Evolutionary conservation across 2,113 vertebrate species (phyloP), one percentile per base, ranked within the genome.

Genomic region (Lycaon pictus): DNA sequence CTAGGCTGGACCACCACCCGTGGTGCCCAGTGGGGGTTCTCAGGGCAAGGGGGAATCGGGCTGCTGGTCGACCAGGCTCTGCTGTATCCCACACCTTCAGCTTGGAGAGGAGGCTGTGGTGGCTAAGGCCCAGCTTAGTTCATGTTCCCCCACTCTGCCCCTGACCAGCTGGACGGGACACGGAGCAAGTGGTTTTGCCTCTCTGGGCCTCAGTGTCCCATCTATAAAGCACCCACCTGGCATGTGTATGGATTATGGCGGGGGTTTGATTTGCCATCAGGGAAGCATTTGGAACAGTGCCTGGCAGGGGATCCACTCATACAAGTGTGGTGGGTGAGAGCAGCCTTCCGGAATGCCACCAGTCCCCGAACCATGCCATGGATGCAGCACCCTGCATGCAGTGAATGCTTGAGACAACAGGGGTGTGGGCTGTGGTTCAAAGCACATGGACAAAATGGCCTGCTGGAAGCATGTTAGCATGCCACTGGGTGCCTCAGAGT

Each of bases 21-120:
- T 2, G 17, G 35, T 9, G 2, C 48, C 10, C 2, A 11, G 10
- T 22, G 35, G 25, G 29, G 20, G 25, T 84, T 92, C 29, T n/a
- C 0, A 0, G 58, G n/a, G 20, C 23, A 2, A 16, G 8, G 48
- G 16, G 76, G 81, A 82, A 56, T 53, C 0, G 0, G 25, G 71
- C 55, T 71, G 51, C 58, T 79, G 11, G 6, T 87, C 10, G 0
- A 5, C 16, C 0, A 4, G 19, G 35, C 43, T 72, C 58, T 53
- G 32, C 92, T 88, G 7, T 56, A 74, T 16, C 60, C 55, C 60
- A 22, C 0, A 0, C 25, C 53, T 94, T 37, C 27, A 35, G 74
- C 43, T n/a, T 37, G 60, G 62, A 55, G 55, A 67, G 7, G 5
- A n/a, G 35, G 58, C 79, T 79, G 58, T 7, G 4, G 25, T 80